Evolutionary conservation across 2,888 invertebrate species (phyloP).

Genomic region (Melieria crassipennis): DNA sequence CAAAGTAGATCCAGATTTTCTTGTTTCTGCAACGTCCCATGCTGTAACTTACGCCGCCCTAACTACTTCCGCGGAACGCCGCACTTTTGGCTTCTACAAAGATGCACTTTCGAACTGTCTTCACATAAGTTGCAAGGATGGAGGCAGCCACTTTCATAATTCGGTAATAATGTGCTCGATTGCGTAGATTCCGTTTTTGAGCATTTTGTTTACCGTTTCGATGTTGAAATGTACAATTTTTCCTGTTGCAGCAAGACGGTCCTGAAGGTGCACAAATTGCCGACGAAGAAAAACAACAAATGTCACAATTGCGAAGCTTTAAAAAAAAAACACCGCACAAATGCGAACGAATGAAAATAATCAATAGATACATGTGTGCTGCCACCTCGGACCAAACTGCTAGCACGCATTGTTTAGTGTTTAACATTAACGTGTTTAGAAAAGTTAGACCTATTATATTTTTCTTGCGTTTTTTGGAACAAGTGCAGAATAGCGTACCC

Average conservation of each 20-base stretch:
- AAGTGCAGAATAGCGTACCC: too few species aligned
- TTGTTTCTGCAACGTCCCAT: conserved; percentile 44
- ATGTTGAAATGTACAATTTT: conserved; percentile 3
- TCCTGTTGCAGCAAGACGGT: background rate
- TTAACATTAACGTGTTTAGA: background rate
- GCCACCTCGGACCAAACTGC: background rate
- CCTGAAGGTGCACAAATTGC: background rate
- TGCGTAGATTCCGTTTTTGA: conserved; percentile 10
- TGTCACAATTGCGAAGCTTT: background rate
- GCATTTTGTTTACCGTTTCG: conserved; percentile 17
- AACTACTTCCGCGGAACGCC: too few species aligned
- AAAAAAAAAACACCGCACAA: background rate
- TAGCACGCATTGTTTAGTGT: background rate
- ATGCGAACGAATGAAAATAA: background rate
- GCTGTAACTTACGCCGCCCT: background rate
- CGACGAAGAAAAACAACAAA: conserved; percentile 8
- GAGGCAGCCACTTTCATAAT: conserved; percentile 24
- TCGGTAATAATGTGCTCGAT: conserved; percentile 17
- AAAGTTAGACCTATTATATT: too few species aligned
- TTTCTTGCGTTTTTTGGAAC: too few species aligned
- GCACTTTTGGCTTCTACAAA: too few species aligned
- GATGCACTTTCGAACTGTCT: too few species aligned
- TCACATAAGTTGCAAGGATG: background rate
- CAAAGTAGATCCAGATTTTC: conserved; percentile 53
- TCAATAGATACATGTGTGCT: background rate